Base-by-base conservation (phyloP, 2,888 invertebrate species). In the Pandemis heparana region DNA sequence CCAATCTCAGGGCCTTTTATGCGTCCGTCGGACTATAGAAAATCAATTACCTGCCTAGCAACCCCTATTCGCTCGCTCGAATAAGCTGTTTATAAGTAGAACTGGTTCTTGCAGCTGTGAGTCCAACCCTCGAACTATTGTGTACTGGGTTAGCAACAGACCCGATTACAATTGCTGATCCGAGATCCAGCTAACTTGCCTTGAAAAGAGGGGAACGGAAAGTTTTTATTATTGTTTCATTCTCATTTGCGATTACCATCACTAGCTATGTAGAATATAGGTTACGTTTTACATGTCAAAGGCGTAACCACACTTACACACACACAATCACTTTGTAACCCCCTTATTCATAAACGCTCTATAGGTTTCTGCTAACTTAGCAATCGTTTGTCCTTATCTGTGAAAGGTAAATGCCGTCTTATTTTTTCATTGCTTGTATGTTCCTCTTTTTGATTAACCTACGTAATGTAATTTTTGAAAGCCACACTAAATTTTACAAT, bases 81-180 rank as follows among this genome's bases (percentile, higher is more conserved):
- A 48, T 41, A 64, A 59, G 14, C 41, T 41, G 41, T 32, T 60
- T 14, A 46, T 56, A 39, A 53, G n/a, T 51, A 56, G 60, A 60
- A 61, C 64, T 53, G 69, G 74, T 69, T 70, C 12, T 6, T 53
- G 70, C 74, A 74, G 74, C 74, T 74, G 74, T 65, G 70, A 23
- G 48, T 71, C 60, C 62, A 51, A 59, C 73, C 73, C 69, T 69
- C 32, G 0, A 66, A 67, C 18, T 60, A 70, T 61, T 70, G 60
- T 73, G 68, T 59, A 48, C 23, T 46, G 63, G 53, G 62, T 64
- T 73, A 73, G 68, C 48, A 74, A 70, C 64, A 70, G 65, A 63
- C 16, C 23, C 51, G 64, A 59, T 74, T 60, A 69, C 63, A 63
- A 64, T 74, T 48, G 64, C 38, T 60, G 46, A 63, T 68, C 46